These are phyloP conservation scores for Tetrax tetrax DNA, from an alignment of 2,113 vertebrate species.

Conservation along the genomic window DNA sequence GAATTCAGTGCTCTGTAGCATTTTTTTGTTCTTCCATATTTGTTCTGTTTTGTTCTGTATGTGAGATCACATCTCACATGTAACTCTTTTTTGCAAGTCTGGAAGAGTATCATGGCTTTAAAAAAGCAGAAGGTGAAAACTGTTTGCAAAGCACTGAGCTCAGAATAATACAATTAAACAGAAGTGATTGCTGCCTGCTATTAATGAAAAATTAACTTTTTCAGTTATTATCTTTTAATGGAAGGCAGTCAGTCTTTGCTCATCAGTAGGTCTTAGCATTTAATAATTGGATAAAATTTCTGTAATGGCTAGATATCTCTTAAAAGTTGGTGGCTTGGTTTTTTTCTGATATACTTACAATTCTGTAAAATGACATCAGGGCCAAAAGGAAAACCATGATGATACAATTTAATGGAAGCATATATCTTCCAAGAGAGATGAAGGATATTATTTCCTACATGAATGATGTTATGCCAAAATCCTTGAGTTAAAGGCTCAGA, in stretches of 20 bases:
- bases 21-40: neutral
- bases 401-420: neutral
- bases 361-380: neutral
- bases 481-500: neutral
- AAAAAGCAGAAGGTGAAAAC: neutral
- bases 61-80: neutral
- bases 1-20: neutral
- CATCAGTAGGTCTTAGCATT: neutral
- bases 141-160: neutral
- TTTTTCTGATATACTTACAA: neutral
- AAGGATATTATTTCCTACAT: neutral
- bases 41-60: neutral
- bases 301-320: neutral
- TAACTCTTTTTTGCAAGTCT: neutral
- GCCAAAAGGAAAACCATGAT: neutral
- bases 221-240: neutral
- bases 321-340: neutral
- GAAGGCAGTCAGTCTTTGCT: neutral
- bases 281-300: neutral
- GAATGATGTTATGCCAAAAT: neutral
- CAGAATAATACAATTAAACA: neutral
- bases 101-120: neutral
- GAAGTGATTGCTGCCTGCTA: neutral
- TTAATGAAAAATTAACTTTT: neutral
- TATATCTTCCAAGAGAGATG: neutral